Base-by-base conservation (phyloP, 2,113 vertebrate species). In the Sapayoa aenigma region DNA sequence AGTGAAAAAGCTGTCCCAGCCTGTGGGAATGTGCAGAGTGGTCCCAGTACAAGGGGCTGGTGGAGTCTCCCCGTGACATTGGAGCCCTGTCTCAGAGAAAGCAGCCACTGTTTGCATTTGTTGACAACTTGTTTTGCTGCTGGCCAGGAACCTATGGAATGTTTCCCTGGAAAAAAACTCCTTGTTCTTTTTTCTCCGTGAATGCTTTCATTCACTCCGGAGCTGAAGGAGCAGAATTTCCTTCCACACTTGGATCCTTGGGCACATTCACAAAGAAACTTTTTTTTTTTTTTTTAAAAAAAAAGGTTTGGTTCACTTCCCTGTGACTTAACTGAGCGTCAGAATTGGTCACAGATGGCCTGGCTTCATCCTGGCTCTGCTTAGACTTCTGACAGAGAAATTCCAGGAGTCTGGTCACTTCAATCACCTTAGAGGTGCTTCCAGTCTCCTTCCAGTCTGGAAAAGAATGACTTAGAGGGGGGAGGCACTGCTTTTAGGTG, bases 121-220 rank as follows among this genome's bases (percentile, higher is more conserved):
- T 94, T 95, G 91, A 94, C 2, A 10, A 20, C 82, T 95, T 67
- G 49, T 96, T 87, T 90, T 5, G 12, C 60, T 97, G 65, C 86
- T 95, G 96, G 94, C 87, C 9, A 88, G 60, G 77, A 94, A 95
- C 95, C 87, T 96, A 91, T 92, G 96, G 84, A 90, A 92, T 94
- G 89, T 95, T 89, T 94, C 89, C 82, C 47, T 94, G 86, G 88
- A 80, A 94, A 94, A 89, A 90, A 66, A 28, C 37, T 93, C 62
- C 87, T 83, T 90, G 89, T 95, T 93, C 80, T 93, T 75, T 81
- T 63, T 63, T 44, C 83, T 42, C 68, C 7, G 4, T 96, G 92
- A 97, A 97, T 96, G 80, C 92, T 91, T 94, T 86, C 89, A 96
- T 96, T 97, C 94, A 96, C 78, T 90, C 63, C 12, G 56, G 78